Percentiles rank a stretch among this genome's conserved stretches.
phyloP scores from a whole-genome alignment of 2,797 vertebrate species.

The Karalla daura region DNA sequence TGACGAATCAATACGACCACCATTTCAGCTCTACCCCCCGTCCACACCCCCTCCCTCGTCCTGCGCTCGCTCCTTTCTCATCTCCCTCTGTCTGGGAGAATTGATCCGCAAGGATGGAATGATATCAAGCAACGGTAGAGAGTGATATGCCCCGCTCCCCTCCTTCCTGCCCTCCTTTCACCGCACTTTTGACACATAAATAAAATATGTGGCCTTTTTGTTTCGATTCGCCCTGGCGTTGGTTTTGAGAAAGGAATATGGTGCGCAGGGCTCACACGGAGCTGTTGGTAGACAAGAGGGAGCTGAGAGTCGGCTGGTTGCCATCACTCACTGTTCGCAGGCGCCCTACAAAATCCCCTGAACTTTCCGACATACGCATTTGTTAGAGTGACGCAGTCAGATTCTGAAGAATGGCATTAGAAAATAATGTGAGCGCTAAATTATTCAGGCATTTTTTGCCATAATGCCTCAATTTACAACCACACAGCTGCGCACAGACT shows the following conservation, averaged over 20 bases:
- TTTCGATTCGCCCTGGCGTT: slow-evolving; percentile 68
- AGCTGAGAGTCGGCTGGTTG: slow-evolving; percentile 68
- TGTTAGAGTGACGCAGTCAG: slow-evolving; percentile 78
- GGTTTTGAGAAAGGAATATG: slow-evolving; percentile 64
- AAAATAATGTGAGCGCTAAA: slow-evolving; percentile 83
- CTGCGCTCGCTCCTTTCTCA: slow-evolving; percentile 50
- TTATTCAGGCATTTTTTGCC: slow-evolving; percentile 79
- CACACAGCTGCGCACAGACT: slow-evolving; percentile 54
- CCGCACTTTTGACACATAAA: slow-evolving; percentile 83
- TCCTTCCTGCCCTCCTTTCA: slow-evolving; percentile 65
- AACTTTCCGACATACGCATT: slow-evolving; percentile 77
- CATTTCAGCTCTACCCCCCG: slow-evolving; percentile 72
- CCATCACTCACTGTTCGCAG: slow-evolving; percentile 78
- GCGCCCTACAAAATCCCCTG: slow-evolving; percentile 75
- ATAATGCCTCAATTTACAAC: slow-evolving; percentile 79
- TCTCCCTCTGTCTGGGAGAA: slow-evolving; percentile 77
- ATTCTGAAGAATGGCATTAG: slow-evolving; percentile 80
- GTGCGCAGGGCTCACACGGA: slow-evolving; percentile 59
- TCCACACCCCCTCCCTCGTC: slow-evolving; percentile 43
- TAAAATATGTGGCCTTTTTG: slow-evolving; percentile 84
- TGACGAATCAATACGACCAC: slow-evolving; percentile 83
- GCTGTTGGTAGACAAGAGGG: slow-evolving; percentile 63
- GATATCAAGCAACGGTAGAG: slow-evolving; percentile 76
- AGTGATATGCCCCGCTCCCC: slow-evolving; percentile 71
- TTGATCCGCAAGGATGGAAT: slow-evolving; percentile 77